A percentile compares a stretch with the other conserved stretches of the same genome.
Evolutionary conservation across 1,140 invertebrate species (phyloP).

Genomic region (Pogonomyrmex barbatus): DNA sequence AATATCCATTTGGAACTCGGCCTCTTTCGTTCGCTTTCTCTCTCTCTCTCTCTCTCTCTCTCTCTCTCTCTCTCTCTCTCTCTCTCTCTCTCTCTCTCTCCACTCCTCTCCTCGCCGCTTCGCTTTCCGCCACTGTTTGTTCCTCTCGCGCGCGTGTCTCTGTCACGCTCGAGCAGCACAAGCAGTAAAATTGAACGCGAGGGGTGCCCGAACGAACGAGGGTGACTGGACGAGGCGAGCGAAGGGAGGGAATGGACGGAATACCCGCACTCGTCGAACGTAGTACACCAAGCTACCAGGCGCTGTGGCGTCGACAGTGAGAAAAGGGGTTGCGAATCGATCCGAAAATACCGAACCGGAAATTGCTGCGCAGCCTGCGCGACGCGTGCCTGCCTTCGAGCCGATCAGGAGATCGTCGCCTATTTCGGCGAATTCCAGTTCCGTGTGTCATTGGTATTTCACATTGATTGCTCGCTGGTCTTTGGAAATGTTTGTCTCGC

Average conservation of each 20-base stretch:
- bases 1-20: slow-evolving; percentile 83
- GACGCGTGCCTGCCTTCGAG: slow-evolving; percentile 45
- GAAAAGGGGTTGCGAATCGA: slow-evolving; percentile 77
- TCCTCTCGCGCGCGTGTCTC: slow-evolving; percentile 46
- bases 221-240: slow-evolving; percentile 51
- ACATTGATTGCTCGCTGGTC: slow-evolving; percentile 37
- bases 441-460: slow-evolving; percentile 23
- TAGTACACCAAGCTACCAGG: neutral
- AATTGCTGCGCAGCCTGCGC: slow-evolving; percentile 67
- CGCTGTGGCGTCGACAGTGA: slow-evolving; percentile 43
- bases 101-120: slow-evolving; percentile 4
- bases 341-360: slow-evolving; percentile 76
- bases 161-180: slow-evolving; percentile 50
- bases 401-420: slow-evolving; percentile 44
- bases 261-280: slow-evolving; percentile 31
- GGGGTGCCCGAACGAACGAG: slow-evolving; percentile 56
- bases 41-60: slow-evolving; percentile 37
- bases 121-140: slow-evolving; percentile 23
- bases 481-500: slow-evolving; percentile 53
- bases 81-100: slow-evolving; percentile 32
- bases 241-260: slow-evolving; percentile 26
- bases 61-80: slow-evolving; percentile 38
- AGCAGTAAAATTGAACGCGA: slow-evolving; percentile 67
- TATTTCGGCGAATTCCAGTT: slow-evolving; percentile 52
- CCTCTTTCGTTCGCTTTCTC: slow-evolving; percentile 39